Base-by-base conservation (phyloP, 2,797 vertebrate species). In the Cryptoprocta ferox region DNA sequence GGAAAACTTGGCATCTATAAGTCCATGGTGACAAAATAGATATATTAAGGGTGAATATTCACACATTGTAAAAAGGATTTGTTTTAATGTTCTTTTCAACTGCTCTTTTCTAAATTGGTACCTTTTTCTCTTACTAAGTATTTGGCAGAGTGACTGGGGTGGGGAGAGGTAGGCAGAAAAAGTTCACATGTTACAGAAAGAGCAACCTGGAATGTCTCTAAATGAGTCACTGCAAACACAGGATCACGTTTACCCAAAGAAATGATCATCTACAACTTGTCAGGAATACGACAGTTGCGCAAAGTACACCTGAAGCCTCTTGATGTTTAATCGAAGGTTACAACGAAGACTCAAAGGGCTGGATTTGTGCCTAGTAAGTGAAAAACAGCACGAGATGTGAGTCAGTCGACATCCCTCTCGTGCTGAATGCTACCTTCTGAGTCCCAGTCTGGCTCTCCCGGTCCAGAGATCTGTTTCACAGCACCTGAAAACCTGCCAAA, bases 401-500 rank as follows among this genome's bases (percentile, higher is more conserved):
- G 48, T 48, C 90, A 10, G 53, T 21, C 21, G 16, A n/a, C 66
- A 18, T 73, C 70, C 42, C 21, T 84, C 82, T 66, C 1, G 0
- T 13, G 42, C 70, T 19, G 39, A 73, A 78, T 24, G 68, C 82
- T 35, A 59, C 63, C 94, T 90, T 84, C 93, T 3, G 50, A 94
- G 83, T 18, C 70, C 15, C 81, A 86, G 71, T 10, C 94, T 91
- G 92, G 50, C 73, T 85, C 84, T 66, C 78, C 78, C 18, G 75
- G 66, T 80, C 73, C 63, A 63, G 90, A 92, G 95, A 94, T 97
- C 88, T 56, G 91, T 95, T 94, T 91, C 95, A 75, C 82, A 10
- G 81, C 86, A 76, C 91, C 97, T 92, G 94, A 97, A 96, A 70
- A 93, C 78, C 90, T 95, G 95, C 95, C 98, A 98, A 32, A 89